Percentiles rank a stretch among this genome's conserved stretches.
Evolutionary conservation across 2,888 invertebrate genomes (phyloP).

Genomic region (Acrobasis consociella): DNA sequence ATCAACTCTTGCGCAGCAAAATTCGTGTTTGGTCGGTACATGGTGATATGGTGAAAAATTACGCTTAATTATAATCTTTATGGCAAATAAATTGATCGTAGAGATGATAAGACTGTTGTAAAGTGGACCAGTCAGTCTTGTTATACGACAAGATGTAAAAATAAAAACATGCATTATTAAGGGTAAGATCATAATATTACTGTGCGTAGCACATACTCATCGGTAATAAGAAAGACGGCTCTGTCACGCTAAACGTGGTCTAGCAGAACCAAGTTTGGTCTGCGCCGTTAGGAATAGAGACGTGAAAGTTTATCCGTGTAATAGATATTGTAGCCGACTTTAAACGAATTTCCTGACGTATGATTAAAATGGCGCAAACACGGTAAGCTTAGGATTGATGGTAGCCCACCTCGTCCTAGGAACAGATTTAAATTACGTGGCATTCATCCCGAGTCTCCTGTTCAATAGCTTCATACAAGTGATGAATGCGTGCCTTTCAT

Average conservation of each 20-base stretch:
- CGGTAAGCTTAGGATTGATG: slow-evolving; percentile 19
- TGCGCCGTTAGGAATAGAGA: no score
- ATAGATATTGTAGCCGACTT: neutral
- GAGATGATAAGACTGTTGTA: slow-evolving; percentile 27
- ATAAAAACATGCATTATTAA: neutral
- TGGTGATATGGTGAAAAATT: slow-evolving; percentile 56
- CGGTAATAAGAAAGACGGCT: no score
- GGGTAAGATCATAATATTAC: neutral
- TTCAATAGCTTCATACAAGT: slow-evolving; percentile 49
- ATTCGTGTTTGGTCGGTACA: slow-evolving; percentile 41
- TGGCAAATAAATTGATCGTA: slow-evolving; percentile 56
- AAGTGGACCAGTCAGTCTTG: slow-evolving; percentile 21
- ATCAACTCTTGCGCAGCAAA: slow-evolving; percentile 49
- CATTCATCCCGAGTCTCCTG: slow-evolving; percentile 53
- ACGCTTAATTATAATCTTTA: slow-evolving; percentile 62
- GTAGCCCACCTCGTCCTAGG: slow-evolving; percentile 30
- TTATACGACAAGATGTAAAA: slow-evolving; percentile 18
- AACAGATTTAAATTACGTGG: slow-evolving; percentile 34
- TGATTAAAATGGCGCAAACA: slow-evolving; percentile 15
- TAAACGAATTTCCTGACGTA: slow-evolving; percentile 13
- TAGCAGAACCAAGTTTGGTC: no score
- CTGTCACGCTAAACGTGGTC: no score
- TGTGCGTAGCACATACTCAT: no score
- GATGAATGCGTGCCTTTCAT: slow-evolving; percentile 72
- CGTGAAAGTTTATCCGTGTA: no score